phyloP scores from a whole-genome alignment of 2,888 invertebrate species.

The Orthosia cruda region DNA sequence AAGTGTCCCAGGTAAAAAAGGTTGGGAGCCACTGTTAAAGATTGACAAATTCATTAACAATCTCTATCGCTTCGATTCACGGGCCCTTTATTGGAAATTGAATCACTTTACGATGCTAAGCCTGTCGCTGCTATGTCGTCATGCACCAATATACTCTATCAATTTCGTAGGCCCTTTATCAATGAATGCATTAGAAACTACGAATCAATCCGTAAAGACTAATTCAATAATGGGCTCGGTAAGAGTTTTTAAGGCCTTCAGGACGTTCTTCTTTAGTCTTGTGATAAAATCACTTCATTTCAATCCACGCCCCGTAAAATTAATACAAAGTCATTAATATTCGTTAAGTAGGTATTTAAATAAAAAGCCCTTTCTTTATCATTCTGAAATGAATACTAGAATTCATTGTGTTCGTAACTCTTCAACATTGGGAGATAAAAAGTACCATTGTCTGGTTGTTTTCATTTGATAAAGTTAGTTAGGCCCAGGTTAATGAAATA shows the following conservation, averaged over 20 bases:
- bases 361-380: neutral
- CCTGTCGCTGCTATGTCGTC: neutral
- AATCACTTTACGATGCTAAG: neutral
- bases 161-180: neutral
- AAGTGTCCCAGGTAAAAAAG: too few species aligned
- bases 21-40: neutral
- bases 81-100: conserved; percentile 8
- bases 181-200: conserved; percentile 12
- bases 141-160: conserved; percentile 7
- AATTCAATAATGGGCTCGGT: conserved; percentile 6
- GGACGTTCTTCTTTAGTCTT: conserved; percentile 3
- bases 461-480: neutral
- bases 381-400: conserved; percentile 3
- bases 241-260: conserved; percentile 16
- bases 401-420: neutral
- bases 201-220: neutral
- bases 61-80: conserved; percentile 1
- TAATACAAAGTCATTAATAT: conserved; percentile 1
- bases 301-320: neutral
- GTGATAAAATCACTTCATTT: conserved; percentile 9
- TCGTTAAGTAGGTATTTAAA: neutral
- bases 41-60: neutral
- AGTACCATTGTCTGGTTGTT: neutral
- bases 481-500: neutral
- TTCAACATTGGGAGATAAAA: neutral